These are phyloP conservation scores for Anser brachyrhynchus DNA, from an alignment of 2,113 vertebrate species.

Conservation along the genomic window DNA sequence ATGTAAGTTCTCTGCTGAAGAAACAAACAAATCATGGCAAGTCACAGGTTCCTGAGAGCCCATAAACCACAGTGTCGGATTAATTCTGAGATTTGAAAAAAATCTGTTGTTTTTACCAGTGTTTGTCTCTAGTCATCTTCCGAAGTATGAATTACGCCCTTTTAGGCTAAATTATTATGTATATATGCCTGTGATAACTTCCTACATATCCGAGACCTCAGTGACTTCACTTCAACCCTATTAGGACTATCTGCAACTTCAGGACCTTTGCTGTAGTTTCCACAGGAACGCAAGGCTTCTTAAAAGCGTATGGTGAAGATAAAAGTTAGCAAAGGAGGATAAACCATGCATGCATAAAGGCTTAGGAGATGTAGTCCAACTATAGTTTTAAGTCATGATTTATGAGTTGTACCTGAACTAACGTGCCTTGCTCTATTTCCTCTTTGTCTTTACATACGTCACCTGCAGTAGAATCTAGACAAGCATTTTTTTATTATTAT, in stretches of 20 bases:
- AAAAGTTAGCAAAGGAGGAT: conserved; percentile 24
- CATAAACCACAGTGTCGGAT: neutral
- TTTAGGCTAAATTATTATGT: neutral
- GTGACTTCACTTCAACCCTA: conserved; percentile 7
- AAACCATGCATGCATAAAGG: neutral
- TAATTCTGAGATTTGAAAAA: neutral
- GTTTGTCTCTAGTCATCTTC: neutral
- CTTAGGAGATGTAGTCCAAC: neutral
- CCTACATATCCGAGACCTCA: neutral
- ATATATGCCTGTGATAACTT: neutral
- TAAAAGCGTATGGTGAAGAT: neutral
- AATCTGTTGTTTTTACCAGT: neutral
- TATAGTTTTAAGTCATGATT: neutral
- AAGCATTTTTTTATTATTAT: neutral
- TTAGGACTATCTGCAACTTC: neutral
- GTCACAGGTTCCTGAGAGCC: neutral
- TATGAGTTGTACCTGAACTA: accelerated
- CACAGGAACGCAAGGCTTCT: conserved; percentile 12
- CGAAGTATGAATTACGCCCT: neutral
- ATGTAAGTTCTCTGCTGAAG: neutral
- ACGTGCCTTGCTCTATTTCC: accelerated
- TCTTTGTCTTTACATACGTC: neutral
- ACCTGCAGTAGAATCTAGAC: neutral
- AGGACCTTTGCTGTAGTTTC: neutral
- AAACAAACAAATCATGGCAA: neutral